phyloP scores from a whole-genome alignment of 1,140 invertebrate species.

The Procambarus clarkii region DNA sequence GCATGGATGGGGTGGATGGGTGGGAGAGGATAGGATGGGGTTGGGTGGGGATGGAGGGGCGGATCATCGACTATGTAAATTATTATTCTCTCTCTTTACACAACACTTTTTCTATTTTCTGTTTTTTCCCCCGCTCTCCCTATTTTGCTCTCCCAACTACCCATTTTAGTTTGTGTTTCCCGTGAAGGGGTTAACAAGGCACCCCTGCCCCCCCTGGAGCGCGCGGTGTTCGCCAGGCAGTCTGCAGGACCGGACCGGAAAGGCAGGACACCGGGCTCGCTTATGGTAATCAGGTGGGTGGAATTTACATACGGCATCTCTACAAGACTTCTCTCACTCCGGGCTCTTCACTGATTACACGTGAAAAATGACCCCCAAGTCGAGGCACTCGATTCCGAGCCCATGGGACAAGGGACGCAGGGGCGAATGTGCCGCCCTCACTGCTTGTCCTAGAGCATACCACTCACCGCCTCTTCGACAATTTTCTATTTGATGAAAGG shows the following conservation, averaged over 20 bases:
- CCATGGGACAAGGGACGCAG: not conserved
- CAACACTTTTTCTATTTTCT: conserved; percentile 53
- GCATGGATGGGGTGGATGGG: too few relatives aligned
- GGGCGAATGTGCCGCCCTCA: not conserved
- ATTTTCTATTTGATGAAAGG: conserved; percentile 54
- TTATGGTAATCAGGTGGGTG: conserved; percentile 46
- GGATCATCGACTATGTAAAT: too few relatives aligned
- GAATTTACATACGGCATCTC: conserved; percentile 53
- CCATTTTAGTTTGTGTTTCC: too few relatives aligned
- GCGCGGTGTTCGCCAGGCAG: too few relatives aligned
- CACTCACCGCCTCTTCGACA: not conserved
- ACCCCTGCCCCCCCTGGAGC: too few relatives aligned
- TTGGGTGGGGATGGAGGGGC: too few relatives aligned
- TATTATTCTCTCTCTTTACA: too few relatives aligned
- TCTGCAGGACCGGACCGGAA: too few relatives aligned
- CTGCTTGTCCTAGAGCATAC: too few relatives aligned
- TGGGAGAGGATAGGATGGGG: too few relatives aligned
- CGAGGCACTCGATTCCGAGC: conserved; percentile 6
- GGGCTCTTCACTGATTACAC: conserved; percentile 64
- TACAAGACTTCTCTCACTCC: conserved; percentile 54
- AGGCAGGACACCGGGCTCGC: not conserved
- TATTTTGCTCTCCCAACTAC: not conserved
- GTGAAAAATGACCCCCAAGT: conserved; percentile 30
- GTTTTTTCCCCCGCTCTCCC: conserved; percentile 24
- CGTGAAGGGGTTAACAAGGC: too few relatives aligned